Conservation (phyloP, 2,888 invertebrate species). For the Volucella inanis region DNA sequence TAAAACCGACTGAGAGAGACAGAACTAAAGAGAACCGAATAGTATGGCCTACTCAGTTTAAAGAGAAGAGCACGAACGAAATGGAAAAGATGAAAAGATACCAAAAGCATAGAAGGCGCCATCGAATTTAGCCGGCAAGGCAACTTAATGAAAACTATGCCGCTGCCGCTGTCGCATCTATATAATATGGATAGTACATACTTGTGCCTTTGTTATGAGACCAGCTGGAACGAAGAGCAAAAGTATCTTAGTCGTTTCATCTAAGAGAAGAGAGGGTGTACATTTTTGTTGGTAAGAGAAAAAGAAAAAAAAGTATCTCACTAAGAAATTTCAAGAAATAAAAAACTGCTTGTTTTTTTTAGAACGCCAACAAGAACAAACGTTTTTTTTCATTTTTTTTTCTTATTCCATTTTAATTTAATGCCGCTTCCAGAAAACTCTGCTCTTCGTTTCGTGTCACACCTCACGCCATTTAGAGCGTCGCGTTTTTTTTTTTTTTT, state of each 20-base stretch:
- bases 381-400: conserved; percentile 20
- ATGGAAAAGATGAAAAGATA: neutral
- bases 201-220: no score
- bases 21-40: no score
- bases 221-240: neutral
- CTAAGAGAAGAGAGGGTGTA: neutral
- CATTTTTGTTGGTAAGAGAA: neutral
- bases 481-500: conserved; percentile 19
- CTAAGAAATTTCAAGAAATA: no score
- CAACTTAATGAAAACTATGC: conserved; percentile 15
- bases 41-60: no score
- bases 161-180: conserved; percentile 20
- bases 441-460: conserved; percentile 63
- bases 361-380: conserved; percentile 60
- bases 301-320: conserved; percentile 20
- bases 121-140: conserved; percentile 58
- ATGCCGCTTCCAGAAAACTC: conserved; percentile 72
- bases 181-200: no score
- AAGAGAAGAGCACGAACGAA: neutral
- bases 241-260: neutral
- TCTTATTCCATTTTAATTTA: conserved; percentile 27
- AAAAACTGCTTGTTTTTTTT: conserved; percentile 40
- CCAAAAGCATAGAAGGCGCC: conserved; percentile 46
- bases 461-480: conserved; percentile 62
- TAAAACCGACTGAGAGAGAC: neutral